Evolutionary conservation across 2,888 invertebrate species (phyloP).

Genomic region (Pseudococcus viburni): DNA sequence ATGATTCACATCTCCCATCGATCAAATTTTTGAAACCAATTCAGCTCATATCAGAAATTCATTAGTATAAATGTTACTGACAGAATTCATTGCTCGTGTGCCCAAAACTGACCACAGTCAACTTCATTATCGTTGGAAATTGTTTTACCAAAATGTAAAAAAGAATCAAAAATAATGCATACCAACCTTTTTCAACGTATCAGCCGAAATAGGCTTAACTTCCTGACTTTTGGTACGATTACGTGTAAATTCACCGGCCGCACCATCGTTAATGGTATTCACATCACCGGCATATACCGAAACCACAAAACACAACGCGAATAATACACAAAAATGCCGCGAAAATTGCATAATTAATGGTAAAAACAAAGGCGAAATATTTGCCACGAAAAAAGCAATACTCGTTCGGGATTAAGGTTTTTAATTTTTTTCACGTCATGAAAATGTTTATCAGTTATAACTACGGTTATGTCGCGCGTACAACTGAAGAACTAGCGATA

Average conservation of each 20-base stretch:
- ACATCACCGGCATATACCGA: conserved; percentile 20
- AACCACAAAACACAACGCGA: conserved; percentile 1
- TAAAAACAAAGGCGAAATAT: neutral
- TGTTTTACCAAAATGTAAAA: neutral
- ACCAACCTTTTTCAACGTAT: conserved; percentile 59
- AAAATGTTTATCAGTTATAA: conserved; percentile 21
- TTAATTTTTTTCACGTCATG: conserved; percentile 9
- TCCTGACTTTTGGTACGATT: conserved; percentile 25
- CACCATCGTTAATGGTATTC: neutral
- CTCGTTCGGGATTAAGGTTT: neutral
- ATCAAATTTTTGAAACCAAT: too few species aligned
- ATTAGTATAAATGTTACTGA: too few species aligned
- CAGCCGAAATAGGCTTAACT: conserved; percentile 29
- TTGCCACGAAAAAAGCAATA: neutral
- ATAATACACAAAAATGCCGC: conserved; percentile 9
- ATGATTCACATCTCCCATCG: too few species aligned
- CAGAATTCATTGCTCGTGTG: too few species aligned
- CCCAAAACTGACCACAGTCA: too few species aligned
- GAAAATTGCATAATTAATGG: conserved; percentile 22
- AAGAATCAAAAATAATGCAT: neutral
- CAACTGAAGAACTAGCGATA: conserved; percentile 60
- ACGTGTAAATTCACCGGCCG: neutral
- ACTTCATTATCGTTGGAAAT: too few species aligned
- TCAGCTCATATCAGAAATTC: too few species aligned
- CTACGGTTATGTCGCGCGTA: conserved; percentile 54